Evolutionary conservation across 2,888 invertebrate species (phyloP).

Genomic region (Sphinx pinastri): DNA sequence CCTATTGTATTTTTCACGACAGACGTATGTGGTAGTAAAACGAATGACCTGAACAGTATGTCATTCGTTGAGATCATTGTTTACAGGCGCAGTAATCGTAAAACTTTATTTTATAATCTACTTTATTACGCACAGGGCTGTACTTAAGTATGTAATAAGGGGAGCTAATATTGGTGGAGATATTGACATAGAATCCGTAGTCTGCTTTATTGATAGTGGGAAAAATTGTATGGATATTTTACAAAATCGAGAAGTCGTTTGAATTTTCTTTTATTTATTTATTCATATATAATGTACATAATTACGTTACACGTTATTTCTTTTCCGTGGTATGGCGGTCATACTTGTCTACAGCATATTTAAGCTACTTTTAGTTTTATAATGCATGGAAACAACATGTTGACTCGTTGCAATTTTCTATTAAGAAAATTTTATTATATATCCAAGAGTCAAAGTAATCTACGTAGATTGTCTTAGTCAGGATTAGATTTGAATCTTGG

Average conservation of each 20-base stretch:
- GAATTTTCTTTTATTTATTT: too few species aligned
- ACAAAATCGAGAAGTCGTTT: too few species aligned
- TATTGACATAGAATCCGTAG: too few species aligned
- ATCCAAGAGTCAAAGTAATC: neutral
- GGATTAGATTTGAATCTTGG: neutral
- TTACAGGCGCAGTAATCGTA: conserved; percentile 11
- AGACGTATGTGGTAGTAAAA: neutral
- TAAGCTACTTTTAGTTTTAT: too few species aligned
- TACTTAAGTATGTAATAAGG: neutral
- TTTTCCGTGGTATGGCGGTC: too few species aligned
- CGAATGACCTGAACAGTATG: neutral
- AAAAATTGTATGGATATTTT: too few species aligned
- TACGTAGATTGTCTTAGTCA: neutral
- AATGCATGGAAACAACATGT: too few species aligned
- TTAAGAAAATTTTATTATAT: neutral
- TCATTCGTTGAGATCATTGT: neutral
- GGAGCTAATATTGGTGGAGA: neutral
- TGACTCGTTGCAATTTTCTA: too few species aligned
- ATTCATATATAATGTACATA: too few species aligned
- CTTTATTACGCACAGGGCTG: neutral
- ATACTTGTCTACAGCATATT: too few species aligned
- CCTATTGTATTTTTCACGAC: neutral
- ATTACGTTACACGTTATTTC: too few species aligned
- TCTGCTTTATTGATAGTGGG: too few species aligned
- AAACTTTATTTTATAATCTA: conserved; percentile 13